These are phyloP conservation scores for Drosophila nigricruria DNA, from an alignment of 2,888 invertebrate species.

Conservation along the genomic window DNA sequence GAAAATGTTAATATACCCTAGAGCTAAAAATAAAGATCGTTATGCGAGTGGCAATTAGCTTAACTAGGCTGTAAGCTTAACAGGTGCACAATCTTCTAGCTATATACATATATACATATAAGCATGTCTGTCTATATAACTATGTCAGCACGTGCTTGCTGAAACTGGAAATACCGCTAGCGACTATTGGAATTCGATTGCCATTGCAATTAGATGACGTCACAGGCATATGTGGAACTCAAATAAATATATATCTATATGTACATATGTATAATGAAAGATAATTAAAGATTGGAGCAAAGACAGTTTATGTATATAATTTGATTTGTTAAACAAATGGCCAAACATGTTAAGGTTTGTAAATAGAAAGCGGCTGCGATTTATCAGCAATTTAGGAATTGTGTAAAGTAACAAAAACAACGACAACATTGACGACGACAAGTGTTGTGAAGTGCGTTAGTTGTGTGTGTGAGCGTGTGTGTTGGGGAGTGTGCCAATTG, in stretches of 20 bases:
- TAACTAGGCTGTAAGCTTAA: constrained; percentile 30
- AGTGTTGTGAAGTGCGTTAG: constrained; percentile 19
- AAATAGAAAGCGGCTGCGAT: constrained; percentile 69
- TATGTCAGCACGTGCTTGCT: constrained; percentile 37
- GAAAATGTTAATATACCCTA: background rate
- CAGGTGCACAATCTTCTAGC: constrained; percentile 45
- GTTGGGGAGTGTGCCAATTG: constrained; percentile 63
- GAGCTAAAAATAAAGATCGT: background rate
- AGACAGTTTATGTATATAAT: constrained; percentile 23
- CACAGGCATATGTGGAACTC: constrained; percentile 7
- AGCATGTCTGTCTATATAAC: constrained; percentile 7
- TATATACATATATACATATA: background rate
- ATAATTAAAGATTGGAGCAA: constrained; percentile 2
- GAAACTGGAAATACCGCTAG: constrained; percentile 29
- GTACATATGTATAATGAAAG: background rate
- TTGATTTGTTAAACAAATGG: constrained; percentile 23
- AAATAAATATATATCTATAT: background rate
- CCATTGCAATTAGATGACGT: constrained; percentile 54
- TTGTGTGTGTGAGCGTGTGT: constrained; percentile 4
- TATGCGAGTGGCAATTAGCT: background rate
- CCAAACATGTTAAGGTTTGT: constrained; percentile 46
- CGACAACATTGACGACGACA: constrained; percentile 23
- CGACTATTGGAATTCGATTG: constrained; percentile 41
- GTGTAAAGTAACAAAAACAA: constrained; percentile 64
- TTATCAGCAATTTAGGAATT: constrained; percentile 66